Base-by-base conservation (phyloP, 2,888 invertebrate genomes). In the Drosophila nr. fundita region DNA sequence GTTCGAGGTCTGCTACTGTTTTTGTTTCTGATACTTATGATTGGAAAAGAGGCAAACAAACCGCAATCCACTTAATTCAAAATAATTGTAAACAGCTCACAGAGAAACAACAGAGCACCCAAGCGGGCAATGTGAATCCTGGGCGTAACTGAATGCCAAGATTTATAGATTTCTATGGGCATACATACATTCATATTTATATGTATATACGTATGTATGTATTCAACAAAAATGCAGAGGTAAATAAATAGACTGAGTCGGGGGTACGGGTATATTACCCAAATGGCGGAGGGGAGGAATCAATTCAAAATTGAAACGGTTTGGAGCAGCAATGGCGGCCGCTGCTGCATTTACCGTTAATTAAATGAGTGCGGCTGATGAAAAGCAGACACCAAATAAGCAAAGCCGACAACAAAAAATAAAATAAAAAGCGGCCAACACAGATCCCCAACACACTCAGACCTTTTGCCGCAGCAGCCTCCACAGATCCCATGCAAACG, bases 291-390 rank as follows among this genome's bases (percentile, higher is more conserved):
- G 45, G 58, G 60, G 15, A 55, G 50, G 36, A 58, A 60, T 45
- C 59, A 24, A 53, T 65, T 59, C 13, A 38, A 24, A 34, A 57
- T 49, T 64, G 36, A 53, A 64, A 65, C 58, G 4, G 54, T 36
- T 49, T 69, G 38, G 13, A 75, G 53, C 59, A 80, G 45, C 58
- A 76, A 75, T 77, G 82, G 76, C 75, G 50, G 73, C 67, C 59
- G 64, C 58, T 66, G 68, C 70, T 80, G 82, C 84, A 83, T 73
- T 83, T 74, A 72, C 73, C 61, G 76, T 75, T 88, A 83, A 85
- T 87, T 83, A 69, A 79, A 79, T 55, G 77, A 70, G 82, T 89
- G 85, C 76, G 82, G 82, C 76, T 89, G 89, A 85, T 87, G 89
- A 77, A 85, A 89, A 87, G 59, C 85, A 85, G 85, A 87, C 53